These are phyloP conservation scores for Limnephilus rhombicus DNA, from an alignment of 2,888 invertebrate species.

Conservation along the genomic window DNA sequence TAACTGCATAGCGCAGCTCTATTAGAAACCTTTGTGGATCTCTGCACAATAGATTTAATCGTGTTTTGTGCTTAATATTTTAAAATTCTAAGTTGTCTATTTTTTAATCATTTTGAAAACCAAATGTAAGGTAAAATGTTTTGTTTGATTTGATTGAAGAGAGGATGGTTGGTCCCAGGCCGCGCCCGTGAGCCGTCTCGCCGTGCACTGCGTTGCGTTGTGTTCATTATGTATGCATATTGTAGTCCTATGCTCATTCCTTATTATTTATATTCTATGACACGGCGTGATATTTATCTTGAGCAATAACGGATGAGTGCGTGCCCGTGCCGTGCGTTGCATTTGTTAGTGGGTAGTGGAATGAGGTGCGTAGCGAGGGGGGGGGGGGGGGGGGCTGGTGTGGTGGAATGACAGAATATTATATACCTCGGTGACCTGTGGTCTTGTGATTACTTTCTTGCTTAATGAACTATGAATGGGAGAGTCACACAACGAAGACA, in stretches of 20 bases:
- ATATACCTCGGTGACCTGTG: conserved; percentile 66
- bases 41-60: conserved; percentile 66
- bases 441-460: conserved; percentile 69
- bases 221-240: conserved; percentile 71
- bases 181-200: conserved; percentile 70
- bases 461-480: conserved; percentile 63
- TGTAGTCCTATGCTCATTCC: conserved; percentile 67
- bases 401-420: conserved; percentile 4
- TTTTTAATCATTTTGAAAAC: conserved; percentile 64
- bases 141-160: conserved; percentile 14
- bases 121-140: conserved; percentile 60
- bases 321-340: neutral
- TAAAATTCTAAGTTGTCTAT: conserved; percentile 64
- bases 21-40: conserved; percentile 64
- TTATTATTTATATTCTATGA: conserved; percentile 49
- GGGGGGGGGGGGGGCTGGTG: neutral
- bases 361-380: conserved; percentile 5
- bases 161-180: conserved; percentile 39
- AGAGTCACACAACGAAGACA: conserved; percentile 26
- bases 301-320: conserved; percentile 73
- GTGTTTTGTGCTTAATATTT: conserved; percentile 66
- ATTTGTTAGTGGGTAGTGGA: neutral
- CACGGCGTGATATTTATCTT: conserved; percentile 77
- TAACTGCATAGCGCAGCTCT: conserved; percentile 59
- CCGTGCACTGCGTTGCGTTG: conserved; percentile 73